phyloP scores from a whole-genome alignment of 2,797 vertebrate species.

The Sebastes baramenuke region DNA sequence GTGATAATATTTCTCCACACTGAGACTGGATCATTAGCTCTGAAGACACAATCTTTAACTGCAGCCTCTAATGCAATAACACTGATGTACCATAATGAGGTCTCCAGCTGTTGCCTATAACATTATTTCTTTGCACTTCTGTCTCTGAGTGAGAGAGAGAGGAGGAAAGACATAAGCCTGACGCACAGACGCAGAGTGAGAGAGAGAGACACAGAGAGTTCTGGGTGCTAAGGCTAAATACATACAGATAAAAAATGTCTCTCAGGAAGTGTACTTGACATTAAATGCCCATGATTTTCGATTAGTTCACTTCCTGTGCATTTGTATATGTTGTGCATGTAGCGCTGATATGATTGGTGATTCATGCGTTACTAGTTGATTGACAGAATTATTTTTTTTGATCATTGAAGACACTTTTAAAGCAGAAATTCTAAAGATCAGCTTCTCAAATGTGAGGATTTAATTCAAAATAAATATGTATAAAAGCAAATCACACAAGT shows the following conservation, averaged over 20 bases:
- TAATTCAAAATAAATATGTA: too few relatives aligned
- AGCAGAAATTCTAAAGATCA: background rate
- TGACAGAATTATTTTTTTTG: too few relatives aligned
- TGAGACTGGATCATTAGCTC: conserved; percentile 25
- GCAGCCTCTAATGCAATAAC: background rate
- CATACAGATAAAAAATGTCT: background rate
- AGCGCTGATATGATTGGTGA: background rate
- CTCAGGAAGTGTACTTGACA: background rate
- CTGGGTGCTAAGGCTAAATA: background rate
- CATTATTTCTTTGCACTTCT: background rate
- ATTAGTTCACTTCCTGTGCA: background rate
- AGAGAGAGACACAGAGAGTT: background rate
- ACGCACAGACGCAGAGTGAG: background rate
- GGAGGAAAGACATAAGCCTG: background rate
- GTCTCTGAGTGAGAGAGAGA: background rate
- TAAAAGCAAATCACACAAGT: too few relatives aligned
- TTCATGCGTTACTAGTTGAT: background rate
- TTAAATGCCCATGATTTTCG: background rate
- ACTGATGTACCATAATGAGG: background rate
- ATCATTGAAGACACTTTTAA: background rate
- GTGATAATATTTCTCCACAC: conserved; percentile 15
- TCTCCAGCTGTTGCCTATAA: conserved; percentile 1
- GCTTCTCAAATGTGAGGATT: background rate
- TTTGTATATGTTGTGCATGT: background rate
- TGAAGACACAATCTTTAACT: background rate